Evolutionary conservation across 2,888 invertebrate species (phyloP), one percentile per base, ranked within the genome.

Genomic region (Hydrotaea cyrtoneurina): DNA sequence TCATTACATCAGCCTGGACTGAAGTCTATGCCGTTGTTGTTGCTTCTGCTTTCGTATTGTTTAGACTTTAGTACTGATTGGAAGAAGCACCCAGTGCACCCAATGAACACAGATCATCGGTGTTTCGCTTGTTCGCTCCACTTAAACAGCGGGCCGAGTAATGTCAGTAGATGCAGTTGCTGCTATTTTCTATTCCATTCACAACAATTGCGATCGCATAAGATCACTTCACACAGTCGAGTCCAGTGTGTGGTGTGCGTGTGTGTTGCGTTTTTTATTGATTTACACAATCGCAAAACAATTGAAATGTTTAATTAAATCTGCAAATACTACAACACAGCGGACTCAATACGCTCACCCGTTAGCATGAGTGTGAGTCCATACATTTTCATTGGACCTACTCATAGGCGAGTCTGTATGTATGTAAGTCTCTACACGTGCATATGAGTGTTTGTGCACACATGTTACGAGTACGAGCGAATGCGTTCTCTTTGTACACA

Each of bases 271-370:
- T 31, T 76, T 80, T n/a, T 79, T 81, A 85, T 81, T 85, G 81
- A 85, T 82, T 85, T 85, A 79, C 76, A 79, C 81, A 79, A 85
- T 77, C 79, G 76, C 84, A 77, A 85, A 85, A 85, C 84, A 81
- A 85, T 85, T 85, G 81, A 85, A 85, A 81, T 75, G 43, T 81
- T 79, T 85, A 85, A 85, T 81, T 84, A 73, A 79, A 81, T 81
- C 84, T 81, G 73, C 76, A 79, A 46, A 21, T 19, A 66, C 79
- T 43, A 50, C 19, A n/a, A 31, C 31, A 46, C 66, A n/a, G 31
- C n/a, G 13, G 23, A 17, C 17, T 39, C 36, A 8, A n/a, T 31
- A 11, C 74, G 73, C 46, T 73, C 57, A 26, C 5, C 7, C n/a
- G 36, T 0, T 46, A 15, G 69, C 2, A 7, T 46, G 69, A 69